Evolutionary conservation across 92 coral and sea anemone genomes (phyloP).

Genomic region (Bergia puertoricense): DNA sequence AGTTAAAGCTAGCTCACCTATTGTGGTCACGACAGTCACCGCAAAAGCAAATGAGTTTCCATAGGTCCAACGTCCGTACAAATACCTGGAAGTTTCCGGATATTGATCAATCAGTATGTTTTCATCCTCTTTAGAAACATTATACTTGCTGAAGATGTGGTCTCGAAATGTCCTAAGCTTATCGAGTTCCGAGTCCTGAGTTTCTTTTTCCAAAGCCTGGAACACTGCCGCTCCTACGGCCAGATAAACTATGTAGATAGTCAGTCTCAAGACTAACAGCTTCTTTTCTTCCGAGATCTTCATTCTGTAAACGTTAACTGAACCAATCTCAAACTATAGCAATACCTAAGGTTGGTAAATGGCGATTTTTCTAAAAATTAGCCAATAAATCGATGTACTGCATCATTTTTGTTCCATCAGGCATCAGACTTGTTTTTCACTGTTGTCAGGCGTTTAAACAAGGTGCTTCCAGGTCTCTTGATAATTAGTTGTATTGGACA

Average conservation of each 20-base stretch:
- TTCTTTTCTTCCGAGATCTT: background rate
- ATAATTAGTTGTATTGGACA: too few species aligned
- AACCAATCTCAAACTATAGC: background rate
- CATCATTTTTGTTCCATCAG: too few species aligned
- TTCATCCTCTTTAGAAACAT: conserved; percentile 62
- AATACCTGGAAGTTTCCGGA: background rate
- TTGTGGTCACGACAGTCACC: background rate
- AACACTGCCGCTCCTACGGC: conserved; percentile 68
- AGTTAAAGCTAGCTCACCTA: background rate
- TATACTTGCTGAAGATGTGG: conserved; percentile 63
- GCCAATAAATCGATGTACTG: background rate
- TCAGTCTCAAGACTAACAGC: conserved; percentile 1
- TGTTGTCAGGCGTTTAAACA: too few species aligned
- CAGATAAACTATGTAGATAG: conserved; percentile 50
- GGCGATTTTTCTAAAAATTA: background rate
- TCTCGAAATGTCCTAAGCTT: conserved; percentile 25
- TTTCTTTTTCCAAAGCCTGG: conserved; percentile 58
- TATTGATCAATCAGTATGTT: background rate
- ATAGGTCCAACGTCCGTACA: background rate
- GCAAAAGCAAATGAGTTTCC: background rate
- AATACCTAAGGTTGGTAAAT: background rate
- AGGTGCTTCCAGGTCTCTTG: too few species aligned
- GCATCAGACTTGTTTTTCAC: too few species aligned
- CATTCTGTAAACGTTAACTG: background rate
- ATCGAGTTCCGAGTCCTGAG: conserved; percentile 22